Percentiles rank a stretch among this genome's conserved stretches.
Evolutionary conservation across 1,140 invertebrate species (phyloP).

Genomic region (Anoplolepis gracilipes): DNA sequence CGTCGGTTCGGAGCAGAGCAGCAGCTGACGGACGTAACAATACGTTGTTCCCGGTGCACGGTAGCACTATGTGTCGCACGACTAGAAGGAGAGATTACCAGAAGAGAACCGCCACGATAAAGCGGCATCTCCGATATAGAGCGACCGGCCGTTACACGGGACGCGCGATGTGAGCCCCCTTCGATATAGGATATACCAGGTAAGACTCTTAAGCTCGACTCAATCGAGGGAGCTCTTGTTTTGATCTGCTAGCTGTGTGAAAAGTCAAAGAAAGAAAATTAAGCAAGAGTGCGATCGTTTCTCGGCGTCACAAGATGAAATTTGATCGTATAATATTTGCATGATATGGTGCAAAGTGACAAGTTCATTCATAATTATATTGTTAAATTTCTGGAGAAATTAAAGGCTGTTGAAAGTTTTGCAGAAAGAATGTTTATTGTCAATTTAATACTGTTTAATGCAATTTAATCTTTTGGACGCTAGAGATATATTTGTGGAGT

Average conservation of each 20-base stretch:
- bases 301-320: not conserved
- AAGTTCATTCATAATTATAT: not conserved
- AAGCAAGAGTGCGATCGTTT: not conserved
- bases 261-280: not conserved
- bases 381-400: not conserved
- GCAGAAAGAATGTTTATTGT: not conserved
- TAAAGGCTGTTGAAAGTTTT: not conserved
- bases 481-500: not conserved
- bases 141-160: conserved; percentile 20
- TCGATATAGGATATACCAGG: not conserved
- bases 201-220: conserved; percentile 2
- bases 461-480: not conserved
- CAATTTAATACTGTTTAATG: conserved; percentile 1
- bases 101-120: conserved; percentile 36
- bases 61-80: conserved; percentile 57
- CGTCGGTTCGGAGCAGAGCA: conserved; percentile 66
- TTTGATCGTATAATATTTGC: not conserved
- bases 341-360: not conserved
- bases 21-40: conserved; percentile 77
- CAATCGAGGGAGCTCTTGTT: not conserved
- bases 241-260: not conserved
- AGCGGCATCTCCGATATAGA: conserved; percentile 32
- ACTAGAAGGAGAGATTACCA: conserved; percentile 4
- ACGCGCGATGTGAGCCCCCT: conserved; percentile 26
- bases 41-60: conserved; percentile 62